A percentile compares a stretch with the other conserved stretches of the same genome.
These are phyloP conservation scores for Toxonevra muliebris DNA, from an alignment of 2,888 invertebrate genomes.

Conservation along the genomic window DNA sequence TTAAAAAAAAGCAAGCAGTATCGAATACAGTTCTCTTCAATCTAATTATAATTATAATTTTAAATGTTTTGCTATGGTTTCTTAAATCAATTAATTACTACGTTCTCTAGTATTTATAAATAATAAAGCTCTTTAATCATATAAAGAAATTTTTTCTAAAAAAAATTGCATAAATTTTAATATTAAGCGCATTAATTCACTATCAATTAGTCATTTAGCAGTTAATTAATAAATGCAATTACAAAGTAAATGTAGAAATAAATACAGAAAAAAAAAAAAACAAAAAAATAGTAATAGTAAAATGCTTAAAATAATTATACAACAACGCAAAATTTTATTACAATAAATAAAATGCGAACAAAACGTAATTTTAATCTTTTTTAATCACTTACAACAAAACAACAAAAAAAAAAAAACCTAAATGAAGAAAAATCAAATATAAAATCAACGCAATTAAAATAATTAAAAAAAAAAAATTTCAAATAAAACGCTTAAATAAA, in stretches of 20 bases:
- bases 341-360: slow-evolving; percentile 30
- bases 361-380: slow-evolving; percentile 30
- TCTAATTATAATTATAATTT: too few relatives aligned
- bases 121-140: too few relatives aligned
- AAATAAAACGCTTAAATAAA: background rate
- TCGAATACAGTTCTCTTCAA: too few relatives aligned
- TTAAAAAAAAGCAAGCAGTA: too few relatives aligned
- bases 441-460: slow-evolving; percentile 41
- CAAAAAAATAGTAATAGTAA: background rate
- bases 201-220: too few relatives aligned
- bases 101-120: too few relatives aligned
- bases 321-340: slow-evolving; percentile 17
- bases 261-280: too few relatives aligned
- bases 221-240: background rate
- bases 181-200: too few relatives aligned
- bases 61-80: too few relatives aligned
- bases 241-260: slow-evolving; percentile 9
- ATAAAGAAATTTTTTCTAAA: too few relatives aligned
- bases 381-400: slow-evolving; percentile 21
- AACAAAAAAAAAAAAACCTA: background rate
- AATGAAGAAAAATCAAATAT: slow-evolving; percentile 19
- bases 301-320: slow-evolving; percentile 12
- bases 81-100: too few relatives aligned
- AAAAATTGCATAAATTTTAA: too few relatives aligned
- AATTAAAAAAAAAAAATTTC: slow-evolving; percentile 32